phyloP scores from a whole-genome alignment of 2,113 vertebrate genomes.

The Pagrus major region DNA sequence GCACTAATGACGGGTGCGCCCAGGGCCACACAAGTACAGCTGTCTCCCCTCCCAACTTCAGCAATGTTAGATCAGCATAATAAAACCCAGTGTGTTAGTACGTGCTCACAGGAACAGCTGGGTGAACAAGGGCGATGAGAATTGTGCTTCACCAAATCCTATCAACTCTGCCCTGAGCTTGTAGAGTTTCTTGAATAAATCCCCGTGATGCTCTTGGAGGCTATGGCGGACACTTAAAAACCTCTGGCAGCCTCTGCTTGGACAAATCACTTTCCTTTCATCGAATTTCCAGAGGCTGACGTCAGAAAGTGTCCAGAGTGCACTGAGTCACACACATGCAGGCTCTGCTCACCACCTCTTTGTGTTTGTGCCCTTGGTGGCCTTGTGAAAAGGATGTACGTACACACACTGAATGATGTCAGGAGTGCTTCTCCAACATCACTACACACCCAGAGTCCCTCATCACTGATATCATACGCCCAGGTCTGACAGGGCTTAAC shows the following conservation, averaged over 20 bases:
- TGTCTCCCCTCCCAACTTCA: conserved; percentile 73
- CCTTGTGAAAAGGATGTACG: conserved; percentile 47
- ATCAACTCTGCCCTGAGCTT: conserved; percentile 26
- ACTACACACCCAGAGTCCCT: conserved; percentile 60
- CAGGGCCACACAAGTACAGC: conserved; percentile 75
- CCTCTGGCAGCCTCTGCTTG: conserved; percentile 48
- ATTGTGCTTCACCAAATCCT: conserved; percentile 20
- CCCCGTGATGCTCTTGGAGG: conserved; percentile 33
- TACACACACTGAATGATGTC: conserved; percentile 67
- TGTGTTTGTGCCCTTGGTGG: conserved; percentile 52
- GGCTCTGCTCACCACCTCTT: conserved; percentile 63
- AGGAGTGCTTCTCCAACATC: conserved; percentile 37
- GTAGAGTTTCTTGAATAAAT: conserved; percentile 26
- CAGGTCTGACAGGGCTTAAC: conserved; percentile 40
- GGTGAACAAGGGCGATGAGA: conserved; percentile 38
- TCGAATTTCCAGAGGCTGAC: conserved; percentile 69
- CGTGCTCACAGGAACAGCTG: conserved; percentile 73
- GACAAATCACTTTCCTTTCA: conserved; percentile 62
- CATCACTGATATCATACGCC: conserved; percentile 48
- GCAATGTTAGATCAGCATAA: conserved; percentile 70
- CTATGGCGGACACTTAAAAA: conserved; percentile 51
- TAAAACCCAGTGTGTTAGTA: conserved; percentile 66
- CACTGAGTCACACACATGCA: conserved; percentile 66
- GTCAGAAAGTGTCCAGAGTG: conserved; percentile 64
- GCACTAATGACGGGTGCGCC: conserved; percentile 81